A percentile compares a stretch with the other conserved stretches of the same genome.
These are phyloP conservation scores for Orthosia gothica DNA, from an alignment of 2,888 invertebrate species.

Conservation along the genomic window DNA sequence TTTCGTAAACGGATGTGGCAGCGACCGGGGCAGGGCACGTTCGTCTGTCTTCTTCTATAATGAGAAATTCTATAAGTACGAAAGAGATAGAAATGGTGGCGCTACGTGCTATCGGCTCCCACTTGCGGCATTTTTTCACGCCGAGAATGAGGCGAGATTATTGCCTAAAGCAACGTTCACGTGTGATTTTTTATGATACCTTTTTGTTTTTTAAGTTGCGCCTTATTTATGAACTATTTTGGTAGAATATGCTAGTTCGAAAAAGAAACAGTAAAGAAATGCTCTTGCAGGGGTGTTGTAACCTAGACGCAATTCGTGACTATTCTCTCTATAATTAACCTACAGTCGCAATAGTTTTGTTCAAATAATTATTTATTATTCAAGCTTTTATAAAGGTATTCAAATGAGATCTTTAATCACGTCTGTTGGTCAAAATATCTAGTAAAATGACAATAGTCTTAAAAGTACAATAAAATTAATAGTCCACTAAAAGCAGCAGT, in stretches of 20 bases:
- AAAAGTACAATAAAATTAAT: background rate
- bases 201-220: constrained; percentile 21
- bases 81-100: constrained; percentile 88
- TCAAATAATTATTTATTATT: constrained; percentile 15
- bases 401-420: background rate
- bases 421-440: background rate
- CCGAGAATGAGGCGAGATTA: constrained; percentile 93
- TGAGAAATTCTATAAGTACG: constrained; percentile 65
- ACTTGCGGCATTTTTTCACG: constrained; percentile 93
- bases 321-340: background rate
- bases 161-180: constrained; percentile 87
- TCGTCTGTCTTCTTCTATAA: constrained; percentile 78
- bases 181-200: constrained; percentile 60
- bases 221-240: constrained; percentile 2
- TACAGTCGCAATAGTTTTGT: background rate
- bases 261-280: background rate
- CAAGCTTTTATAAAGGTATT: background rate
- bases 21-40: constrained; percentile 87
- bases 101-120: constrained; percentile 92
- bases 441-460: background rate
- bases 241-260: background rate
- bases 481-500: constrained; percentile 51
- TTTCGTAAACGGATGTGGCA: constrained; percentile 94
- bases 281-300: background rate
- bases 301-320: background rate